Evolutionary conservation across 2,888 invertebrate genomes (phyloP), one percentile per base, ranked within the genome.

Genomic region (Ennomos erosarius): DNA sequence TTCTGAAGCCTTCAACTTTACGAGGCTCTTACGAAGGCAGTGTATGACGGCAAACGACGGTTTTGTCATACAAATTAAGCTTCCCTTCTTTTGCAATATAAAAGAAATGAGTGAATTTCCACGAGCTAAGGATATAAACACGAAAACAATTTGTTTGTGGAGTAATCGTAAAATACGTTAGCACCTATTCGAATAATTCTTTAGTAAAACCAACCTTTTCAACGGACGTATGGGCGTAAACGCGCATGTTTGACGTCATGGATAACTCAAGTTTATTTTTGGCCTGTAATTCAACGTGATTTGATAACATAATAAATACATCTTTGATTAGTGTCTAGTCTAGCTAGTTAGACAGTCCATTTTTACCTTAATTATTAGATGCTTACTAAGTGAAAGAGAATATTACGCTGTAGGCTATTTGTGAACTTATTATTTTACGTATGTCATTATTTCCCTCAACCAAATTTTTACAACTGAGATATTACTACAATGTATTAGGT

Each of bases 51-150:
- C 34, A 52, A 56, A 62, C 58, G 57, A 63, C 65, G 66, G 64
- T 63, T 68, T 64, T 66, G 61, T 73, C 68, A 69, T 65, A 67
- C 64, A 74, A 74, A 74, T 76, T 73, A 68, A 59, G 64, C 56
- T 57, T 48, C 42, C 43, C 48, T 48, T 56, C 45, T 67, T 64
- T 59, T 39, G 49, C 62, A 61, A 69, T 68, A 68, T 65, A 64
- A 53, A 65, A 61, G 57, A 44, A 47, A 56, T 46, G 43, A 48
- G 63, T 54, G 16, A 55, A 60, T 61, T 61, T 51, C 50, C 47
- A 59, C 64, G 62, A 65, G 65, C 58, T 61, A 58, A 55, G 59
- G 58, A 59, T 59, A 68, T 65, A 55, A 65, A 64, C 65, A 57
- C 38, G 42, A 65, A 70, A 68, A 62, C 54, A 62, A 70, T 67